phyloP scores from a whole-genome alignment of 2,113 vertebrate genomes.

The Brachyistius frenatus region DNA sequence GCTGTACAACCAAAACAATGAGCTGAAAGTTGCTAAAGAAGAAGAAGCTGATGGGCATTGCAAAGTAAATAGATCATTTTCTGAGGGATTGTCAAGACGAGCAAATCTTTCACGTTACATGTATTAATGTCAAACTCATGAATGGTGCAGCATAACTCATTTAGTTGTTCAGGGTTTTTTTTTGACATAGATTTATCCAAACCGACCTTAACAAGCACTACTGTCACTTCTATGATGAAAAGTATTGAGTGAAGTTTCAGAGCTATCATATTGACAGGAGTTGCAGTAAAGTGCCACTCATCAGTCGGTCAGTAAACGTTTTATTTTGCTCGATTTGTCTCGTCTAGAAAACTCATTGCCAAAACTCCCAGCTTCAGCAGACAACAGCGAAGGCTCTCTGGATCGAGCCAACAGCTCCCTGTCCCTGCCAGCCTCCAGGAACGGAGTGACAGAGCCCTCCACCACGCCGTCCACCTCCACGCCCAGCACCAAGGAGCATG shows the following conservation, averaged over 20 bases:
- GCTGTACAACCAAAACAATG: neutral
- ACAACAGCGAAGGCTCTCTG: constrained; percentile 91
- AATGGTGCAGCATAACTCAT: neutral
- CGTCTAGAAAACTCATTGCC: constrained; percentile 97
- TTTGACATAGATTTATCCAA: too few species aligned
- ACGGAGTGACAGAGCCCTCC: constrained; percentile 91
- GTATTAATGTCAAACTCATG: neutral
- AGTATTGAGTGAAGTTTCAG: neutral
- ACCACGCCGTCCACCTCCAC: constrained; percentile 91
- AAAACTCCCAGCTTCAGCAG: constrained; percentile 91
- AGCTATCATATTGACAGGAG: neutral
- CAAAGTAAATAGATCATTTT: too few species aligned
- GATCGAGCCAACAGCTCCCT: constrained; percentile 93
- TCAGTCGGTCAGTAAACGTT: constrained; percentile 20
- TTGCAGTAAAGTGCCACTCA: constrained; percentile 1
- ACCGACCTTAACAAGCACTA: neutral
- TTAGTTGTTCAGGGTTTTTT: neutral
- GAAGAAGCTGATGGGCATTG: neutral
- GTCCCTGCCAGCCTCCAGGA: constrained; percentile 91
- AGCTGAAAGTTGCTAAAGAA: neutral
- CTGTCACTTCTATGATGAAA: neutral
- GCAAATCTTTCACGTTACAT: neutral
- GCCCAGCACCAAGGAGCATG: constrained; percentile 93
- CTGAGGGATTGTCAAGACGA: too few species aligned
- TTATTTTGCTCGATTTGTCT: constrained; percentile 53